Evolutionary conservation across 1,140 invertebrate genomes (phyloP).

Genomic region (Batillaria attramentaria): DNA sequence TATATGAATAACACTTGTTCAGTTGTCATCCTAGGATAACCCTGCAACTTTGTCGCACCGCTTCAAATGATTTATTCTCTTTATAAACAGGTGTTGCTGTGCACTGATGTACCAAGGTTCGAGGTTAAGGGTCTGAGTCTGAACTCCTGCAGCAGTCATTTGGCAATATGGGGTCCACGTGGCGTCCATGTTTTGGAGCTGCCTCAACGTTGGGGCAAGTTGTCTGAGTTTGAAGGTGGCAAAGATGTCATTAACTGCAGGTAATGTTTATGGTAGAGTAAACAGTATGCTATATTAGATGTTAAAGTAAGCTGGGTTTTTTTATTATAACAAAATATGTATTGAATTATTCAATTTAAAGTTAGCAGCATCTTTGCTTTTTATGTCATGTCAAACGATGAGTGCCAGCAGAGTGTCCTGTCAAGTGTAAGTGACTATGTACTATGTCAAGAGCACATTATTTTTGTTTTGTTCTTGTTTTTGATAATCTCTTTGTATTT

Average conservation of each 20-base stretch:
- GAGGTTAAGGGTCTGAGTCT: conserved; percentile 66
- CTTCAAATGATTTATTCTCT: conserved; percentile 3
- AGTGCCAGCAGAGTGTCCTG: neutral
- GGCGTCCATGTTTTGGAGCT: conserved; percentile 70
- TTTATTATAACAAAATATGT: neutral
- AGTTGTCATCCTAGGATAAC: neutral
- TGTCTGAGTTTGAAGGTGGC: conserved; percentile 61
- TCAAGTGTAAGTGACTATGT: neutral
- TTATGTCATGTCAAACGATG: neutral
- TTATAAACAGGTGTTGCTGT: conserved; percentile 64
- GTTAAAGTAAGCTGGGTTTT: neutral
- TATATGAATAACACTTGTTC: neutral
- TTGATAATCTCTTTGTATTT: too few species aligned
- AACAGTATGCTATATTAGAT: neutral
- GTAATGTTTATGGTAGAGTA: conserved; percentile 35
- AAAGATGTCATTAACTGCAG: conserved; percentile 63
- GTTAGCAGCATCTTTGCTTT: neutral
- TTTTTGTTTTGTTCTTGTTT: too few species aligned
- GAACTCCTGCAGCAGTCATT: conserved; percentile 59
- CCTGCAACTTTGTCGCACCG: neutral
- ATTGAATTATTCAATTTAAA: neutral
- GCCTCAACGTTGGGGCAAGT: conserved; percentile 68
- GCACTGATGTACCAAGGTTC: conserved; percentile 68
- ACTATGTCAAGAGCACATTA: too few species aligned
- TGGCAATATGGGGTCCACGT: conserved; percentile 66